Evolutionary conservation across 2,888 invertebrate genomes (phyloP).

Genomic region (Melanotus villosus): DNA sequence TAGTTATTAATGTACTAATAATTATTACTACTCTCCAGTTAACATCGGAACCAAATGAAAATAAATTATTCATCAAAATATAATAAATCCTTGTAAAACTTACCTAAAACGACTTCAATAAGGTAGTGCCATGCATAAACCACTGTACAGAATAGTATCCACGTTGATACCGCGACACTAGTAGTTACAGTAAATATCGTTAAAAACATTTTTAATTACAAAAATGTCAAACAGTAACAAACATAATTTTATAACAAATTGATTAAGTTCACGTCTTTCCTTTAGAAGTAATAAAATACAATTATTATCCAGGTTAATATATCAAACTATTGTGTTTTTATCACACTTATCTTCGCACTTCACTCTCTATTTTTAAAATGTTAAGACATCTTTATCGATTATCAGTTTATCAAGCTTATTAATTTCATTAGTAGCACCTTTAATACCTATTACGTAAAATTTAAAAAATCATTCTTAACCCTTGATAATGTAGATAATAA

Average conservation of each 20-base stretch:
- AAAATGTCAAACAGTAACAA: constrained; percentile 21
- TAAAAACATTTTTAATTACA: constrained; percentile 58
- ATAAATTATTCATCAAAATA: too few species aligned
- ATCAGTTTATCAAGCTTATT: background rate
- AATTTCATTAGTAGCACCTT: too few species aligned
- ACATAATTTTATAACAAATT: background rate
- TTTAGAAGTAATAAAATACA: background rate
- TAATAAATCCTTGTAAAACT: too few species aligned
- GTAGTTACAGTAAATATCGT: constrained; percentile 55
- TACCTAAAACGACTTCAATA: constrained; percentile 76
- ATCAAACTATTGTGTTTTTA: constrained; percentile 15
- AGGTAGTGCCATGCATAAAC: constrained; percentile 69
- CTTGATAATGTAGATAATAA: too few species aligned
- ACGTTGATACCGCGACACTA: constrained; percentile 60
- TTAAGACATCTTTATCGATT: constrained; percentile 19
- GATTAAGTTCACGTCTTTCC: background rate
- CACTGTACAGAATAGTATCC: constrained; percentile 62
- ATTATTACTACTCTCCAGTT: too few species aligned
- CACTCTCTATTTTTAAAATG: constrained; percentile 2
- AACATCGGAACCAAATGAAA: too few species aligned
- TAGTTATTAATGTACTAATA: too few species aligned
- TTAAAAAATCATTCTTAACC: too few species aligned
- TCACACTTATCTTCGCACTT: constrained; percentile 29
- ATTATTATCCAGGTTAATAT: background rate
- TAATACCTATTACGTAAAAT: too few species aligned